Evolutionary conservation across 2,113 vertebrate genomes (phyloP).

Genomic region (Dicerorhinus sumatrensis): DNA sequence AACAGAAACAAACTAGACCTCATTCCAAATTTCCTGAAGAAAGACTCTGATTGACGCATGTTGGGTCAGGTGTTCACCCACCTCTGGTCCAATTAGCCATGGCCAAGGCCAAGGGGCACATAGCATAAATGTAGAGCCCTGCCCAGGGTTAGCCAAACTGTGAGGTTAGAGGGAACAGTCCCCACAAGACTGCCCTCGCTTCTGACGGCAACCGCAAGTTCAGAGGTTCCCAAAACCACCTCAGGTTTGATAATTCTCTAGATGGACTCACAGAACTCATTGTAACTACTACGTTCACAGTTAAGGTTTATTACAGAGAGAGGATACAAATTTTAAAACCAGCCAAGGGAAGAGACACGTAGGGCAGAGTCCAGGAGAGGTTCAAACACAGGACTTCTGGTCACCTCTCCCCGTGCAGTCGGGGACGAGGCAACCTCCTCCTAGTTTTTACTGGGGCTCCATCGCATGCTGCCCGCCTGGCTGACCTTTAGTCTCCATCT

Average conservation of each 20-base stretch:
- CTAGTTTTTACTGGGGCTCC: neutral
- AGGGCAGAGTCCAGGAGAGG: neutral
- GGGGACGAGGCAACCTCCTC: neutral
- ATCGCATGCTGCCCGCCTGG: neutral
- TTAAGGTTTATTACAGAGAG: neutral
- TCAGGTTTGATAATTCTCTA: neutral
- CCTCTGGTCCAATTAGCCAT: neutral
- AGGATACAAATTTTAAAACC: neutral
- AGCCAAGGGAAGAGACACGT: neutral
- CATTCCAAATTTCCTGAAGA: neutral
- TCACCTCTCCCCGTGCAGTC: neutral
- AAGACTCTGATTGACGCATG: neutral
- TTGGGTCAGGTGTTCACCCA: neutral
- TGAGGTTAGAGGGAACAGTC: neutral
- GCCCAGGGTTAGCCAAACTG: neutral
- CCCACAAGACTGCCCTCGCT: neutral
- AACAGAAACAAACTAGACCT: neutral
- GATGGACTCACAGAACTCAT: neutral
- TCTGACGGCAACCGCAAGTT: neutral
- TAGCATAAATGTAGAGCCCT: neutral
- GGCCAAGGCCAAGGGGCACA: neutral
- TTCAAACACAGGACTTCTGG: neutral
- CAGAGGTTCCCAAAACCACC: neutral
- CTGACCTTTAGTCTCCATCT: neutral
- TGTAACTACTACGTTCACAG: neutral